A percentile compares a stretch with the other conserved stretches of the same genome.
These are phyloP conservation scores for Octodon degus DNA, from an alignment of 2,113 vertebrate species.

Conservation along the genomic window DNA sequence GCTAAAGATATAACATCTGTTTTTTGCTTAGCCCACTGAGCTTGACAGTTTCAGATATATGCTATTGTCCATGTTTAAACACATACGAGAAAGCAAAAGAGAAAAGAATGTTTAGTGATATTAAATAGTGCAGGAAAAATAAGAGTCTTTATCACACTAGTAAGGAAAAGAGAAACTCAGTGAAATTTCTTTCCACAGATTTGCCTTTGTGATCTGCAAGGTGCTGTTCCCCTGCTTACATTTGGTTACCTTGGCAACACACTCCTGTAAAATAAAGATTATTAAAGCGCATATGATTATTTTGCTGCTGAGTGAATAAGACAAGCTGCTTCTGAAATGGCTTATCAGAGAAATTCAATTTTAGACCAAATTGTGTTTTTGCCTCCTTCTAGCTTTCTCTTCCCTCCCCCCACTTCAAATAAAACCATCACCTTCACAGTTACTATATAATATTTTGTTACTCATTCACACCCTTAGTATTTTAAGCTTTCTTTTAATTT, in stretches of 20 bases:
- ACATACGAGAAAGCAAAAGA: slow-evolving; percentile 83
- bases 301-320: slow-evolving; percentile 88
- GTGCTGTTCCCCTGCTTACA: slow-evolving; percentile 89
- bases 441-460: slow-evolving; percentile 83
- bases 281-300: slow-evolving; percentile 92
- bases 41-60: slow-evolving; percentile 83
- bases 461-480: slow-evolving; percentile 80
- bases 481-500: slow-evolving; percentile 82
- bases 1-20: slow-evolving; percentile 89
- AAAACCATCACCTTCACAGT: slow-evolving; percentile 86
- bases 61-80: slow-evolving; percentile 83
- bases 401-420: slow-evolving; percentile 84
- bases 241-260: slow-evolving; percentile 90
- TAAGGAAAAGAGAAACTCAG: slow-evolving; percentile 86
- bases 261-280: slow-evolving; percentile 93
- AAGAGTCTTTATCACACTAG: slow-evolving; percentile 86
- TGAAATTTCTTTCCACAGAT: slow-evolving; percentile 88
- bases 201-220: slow-evolving; percentile 90
- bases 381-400: slow-evolving; percentile 85
- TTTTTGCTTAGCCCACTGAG: slow-evolving; percentile 86
- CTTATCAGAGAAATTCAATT: slow-evolving; percentile 91
- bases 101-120: slow-evolving; percentile 84
- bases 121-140: slow-evolving; percentile 88
- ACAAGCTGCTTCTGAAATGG: slow-evolving; percentile 89
- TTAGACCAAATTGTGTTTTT: slow-evolving; percentile 90